Base-by-base conservation (phyloP, 2,888 invertebrate species). In the Synanthedon andrenaeformis region DNA sequence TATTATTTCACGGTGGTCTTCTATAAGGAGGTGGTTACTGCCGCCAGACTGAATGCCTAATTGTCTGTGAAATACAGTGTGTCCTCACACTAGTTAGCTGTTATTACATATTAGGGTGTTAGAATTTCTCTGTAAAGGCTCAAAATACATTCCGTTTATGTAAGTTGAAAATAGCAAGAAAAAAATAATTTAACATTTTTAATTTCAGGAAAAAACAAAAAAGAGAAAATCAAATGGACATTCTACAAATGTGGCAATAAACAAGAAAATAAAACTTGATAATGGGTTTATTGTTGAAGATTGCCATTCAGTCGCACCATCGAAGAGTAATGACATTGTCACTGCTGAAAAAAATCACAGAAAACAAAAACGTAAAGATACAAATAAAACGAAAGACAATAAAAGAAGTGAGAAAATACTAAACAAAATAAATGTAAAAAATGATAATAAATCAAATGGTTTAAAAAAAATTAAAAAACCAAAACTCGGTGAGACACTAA, bases 201-300 rank as follows among this genome's bases (percentile, higher is more conserved):
- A 45, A 45, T 45, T 45, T 45, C 13, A 45, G 45, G 14, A 54
- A 58, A 54, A 59, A 64, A 57, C 57, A 72, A 66, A 63, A 57
- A 64, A 60, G 53, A 56, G 56, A 58, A 55, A 76, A 71, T 60
- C 71, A 70, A 57, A 60, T 66, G 49, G 66, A 67, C 42, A 62
- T 57, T 2, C 5, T 13, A 45, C 65, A 62, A 8, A 72, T 65
- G 65, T 66, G 60, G 68, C 63, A 42, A 69, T 71, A 52, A 67
- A 58, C 42, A 79, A 81, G 61, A 79, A 73, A 64, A 57, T 69
- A 2, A 76, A 69, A 72, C 56, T 78, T 35, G 66, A 64, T 17
- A 84, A 84, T 57, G 87, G 87, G 6, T 86, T 84, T 65, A 57
- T 72, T 35, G 85, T 85, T 5, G 84, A 85, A 69, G 54, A 70